Base-by-base conservation (phyloP, 2,888 invertebrate species). In the Elaeidobius kamerunicus region DNA sequence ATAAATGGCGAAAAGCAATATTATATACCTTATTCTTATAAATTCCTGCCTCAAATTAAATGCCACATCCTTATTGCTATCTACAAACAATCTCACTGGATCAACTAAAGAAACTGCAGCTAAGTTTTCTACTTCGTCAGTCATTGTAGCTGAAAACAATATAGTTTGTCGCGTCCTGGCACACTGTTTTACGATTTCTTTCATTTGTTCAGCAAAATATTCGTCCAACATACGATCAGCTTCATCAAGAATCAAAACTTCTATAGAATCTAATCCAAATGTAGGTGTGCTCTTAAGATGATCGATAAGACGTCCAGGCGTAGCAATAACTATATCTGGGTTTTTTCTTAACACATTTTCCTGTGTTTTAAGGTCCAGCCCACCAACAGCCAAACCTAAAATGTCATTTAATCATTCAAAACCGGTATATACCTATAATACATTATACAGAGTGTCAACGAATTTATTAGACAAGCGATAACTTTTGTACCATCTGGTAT, bases 91-190 rank as follows among this genome's bases (percentile, higher is more conserved):
- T 69, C 90, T 90, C 19, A 97, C 89, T 0, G 99, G 98, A 64
- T 91, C 91, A 58, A 86, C 84, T 18, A 99, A 77, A 0, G 97
- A 96, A 1, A 99, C 91, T 0, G 93, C 85, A 0, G 94, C 96
- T 48, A 99, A 76, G 73, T 95, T 95, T 72, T 93, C 88, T 0
- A 97, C 97, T 73, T 91, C 86, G 47, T 97, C 97, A n/a, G 95
- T 95, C 97, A 99, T 98, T 11, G 99, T 99, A 27, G 99, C 99
- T 0, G 98, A 98, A 77, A 98, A 98, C 52, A 99, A 75, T 83
- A 99, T 90, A 0, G 96, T 98, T 75, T 99, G 98, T 7, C 97
- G 80, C 12, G 88, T 91, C 51, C 85, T 81, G 0, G 94, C 83
- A 72, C 98, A 98, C 64, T 94, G 88, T 14, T 86, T 84, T 42